Base-by-base conservation (phyloP, 1,140 invertebrate species). In the Dinothrombium tinctorium region DNA sequence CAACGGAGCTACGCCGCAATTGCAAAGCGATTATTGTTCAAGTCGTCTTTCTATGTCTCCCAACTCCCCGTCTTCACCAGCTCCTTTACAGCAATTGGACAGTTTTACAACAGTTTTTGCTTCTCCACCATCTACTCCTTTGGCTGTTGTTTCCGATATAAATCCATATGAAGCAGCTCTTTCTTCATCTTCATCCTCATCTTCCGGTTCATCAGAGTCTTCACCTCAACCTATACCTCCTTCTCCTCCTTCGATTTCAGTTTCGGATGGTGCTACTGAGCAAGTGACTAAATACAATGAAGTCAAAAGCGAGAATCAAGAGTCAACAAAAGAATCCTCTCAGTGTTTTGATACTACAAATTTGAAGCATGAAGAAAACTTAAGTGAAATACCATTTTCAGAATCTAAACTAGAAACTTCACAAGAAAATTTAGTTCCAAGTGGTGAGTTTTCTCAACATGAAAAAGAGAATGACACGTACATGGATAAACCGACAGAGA, bases 31-130 rank as follows among this genome's bases (percentile, higher is more conserved):
- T 5, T 12, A 5, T 7, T 6, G 4, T 12, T 32, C 29, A 5
- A 32, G 12, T 32, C 29, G 12, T 14, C 8, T 36, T 3, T 19
- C 20, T n/a, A 9, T 22, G 17, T 21, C 33, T 9, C 23, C 19
- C 23, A 12, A n/a, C 8, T 19, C 12, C 26, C 37, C 37, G 1
- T 15, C 24, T 38, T 12, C 26, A 5, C 31, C 26, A 2, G 28
- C 39, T 31, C 26, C 44, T 24, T 14, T 45, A 20, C 44, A 45
- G 17, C 44, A 45, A 26, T 29, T 45, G 20, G 44, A 45, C 26
- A 41, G 39, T 28, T 45, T 45, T 33, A 45, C 44, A 3, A 45
- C 22, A 24, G 44, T 45, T 20, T 45, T 45, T 23, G 39, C 35
- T 8, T 37, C 41, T 4, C 25, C 41, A 20, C 41, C 33, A 20